Conservation (phyloP, 1,140 invertebrate genomes). For the Tetraneura akinire region DNA sequence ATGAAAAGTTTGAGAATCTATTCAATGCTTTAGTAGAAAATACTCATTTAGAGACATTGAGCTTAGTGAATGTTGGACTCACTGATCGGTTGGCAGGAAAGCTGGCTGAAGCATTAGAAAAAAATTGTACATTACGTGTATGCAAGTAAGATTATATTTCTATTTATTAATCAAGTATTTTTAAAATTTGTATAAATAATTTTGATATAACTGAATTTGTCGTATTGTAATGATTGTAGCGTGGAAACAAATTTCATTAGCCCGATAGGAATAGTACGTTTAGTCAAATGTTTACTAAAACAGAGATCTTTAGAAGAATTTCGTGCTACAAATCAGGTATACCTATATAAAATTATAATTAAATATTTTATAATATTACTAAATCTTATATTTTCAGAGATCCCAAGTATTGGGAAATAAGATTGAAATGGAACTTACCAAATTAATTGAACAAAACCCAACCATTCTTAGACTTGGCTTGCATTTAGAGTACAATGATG, state of each 20-base stretch:
- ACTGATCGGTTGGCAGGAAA: conserved; percentile 83
- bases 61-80: conserved; percentile 90
- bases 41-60: conserved; percentile 87
- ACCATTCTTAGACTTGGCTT: conserved; percentile 88
- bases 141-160: conserved; percentile 68
- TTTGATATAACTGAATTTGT: not conserved
- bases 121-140: conserved; percentile 83
- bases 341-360: conserved; percentile 42
- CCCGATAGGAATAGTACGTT: conserved; percentile 77
- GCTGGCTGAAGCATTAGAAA: conserved; percentile 81
- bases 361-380: not conserved
- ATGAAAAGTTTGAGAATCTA: conserved; percentile 89
- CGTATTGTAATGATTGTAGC: conserved; percentile 59
- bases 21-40: conserved; percentile 87
- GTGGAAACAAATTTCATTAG: conserved; percentile 96
- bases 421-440: conserved; percentile 96
- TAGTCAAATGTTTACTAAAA: conserved; percentile 82
- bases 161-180: not conserved
- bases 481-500: conserved; percentile 94
- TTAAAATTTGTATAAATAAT: not conserved
- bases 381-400: conserved; percentile 67
- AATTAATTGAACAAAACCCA: conserved; percentile 89
- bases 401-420: conserved; percentile 93
- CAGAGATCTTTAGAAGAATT: conserved; percentile 90
- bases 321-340: conserved; percentile 92